phyloP scores from a whole-genome alignment of 2,113 vertebrate species.

The Oceanodroma tethys region DNA sequence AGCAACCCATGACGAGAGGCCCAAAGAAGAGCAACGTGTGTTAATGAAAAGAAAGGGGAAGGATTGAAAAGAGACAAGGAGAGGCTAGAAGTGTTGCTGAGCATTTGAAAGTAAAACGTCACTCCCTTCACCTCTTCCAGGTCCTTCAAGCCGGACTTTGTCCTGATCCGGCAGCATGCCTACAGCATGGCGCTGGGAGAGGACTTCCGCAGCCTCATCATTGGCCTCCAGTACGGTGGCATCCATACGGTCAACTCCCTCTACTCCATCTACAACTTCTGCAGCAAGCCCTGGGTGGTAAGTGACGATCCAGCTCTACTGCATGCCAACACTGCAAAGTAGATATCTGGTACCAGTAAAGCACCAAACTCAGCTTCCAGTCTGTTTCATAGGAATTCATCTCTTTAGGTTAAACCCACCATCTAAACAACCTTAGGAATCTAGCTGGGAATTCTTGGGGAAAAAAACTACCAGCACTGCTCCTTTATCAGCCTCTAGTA shows the following conservation, averaged over 20 bases:
- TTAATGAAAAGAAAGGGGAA: background rate
- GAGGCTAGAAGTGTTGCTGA: background rate
- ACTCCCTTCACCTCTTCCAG: constrained; percentile 59
- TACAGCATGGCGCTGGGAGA: constrained; percentile 94
- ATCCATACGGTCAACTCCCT: constrained; percentile 88
- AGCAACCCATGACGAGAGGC: background rate
- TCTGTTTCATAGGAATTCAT: background rate
- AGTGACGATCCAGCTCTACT: constrained; percentile 1
- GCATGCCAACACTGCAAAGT: background rate
- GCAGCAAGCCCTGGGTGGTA: constrained; percentile 99
- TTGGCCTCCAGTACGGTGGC: constrained; percentile 90
- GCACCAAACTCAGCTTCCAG: background rate
- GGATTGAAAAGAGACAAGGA: background rate
- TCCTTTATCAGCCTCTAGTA: background rate
- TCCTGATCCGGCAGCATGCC: constrained; percentile 90
- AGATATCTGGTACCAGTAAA: fast-evolving
- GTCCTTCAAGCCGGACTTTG: constrained; percentile 92
- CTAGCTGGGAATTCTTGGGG: background rate
- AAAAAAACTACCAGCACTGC: fast-evolving
- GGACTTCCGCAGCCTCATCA: constrained; percentile 91
- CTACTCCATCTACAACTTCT: constrained; percentile 97
- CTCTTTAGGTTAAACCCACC: background rate
- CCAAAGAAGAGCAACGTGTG: background rate
- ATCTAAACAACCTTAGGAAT: background rate
- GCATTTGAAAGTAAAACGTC: background rate